Percentiles rank a stretch among this genome's conserved stretches.
Conservation (phyloP, 2,888 invertebrate genomes). For the Noctua comes region DNA sequence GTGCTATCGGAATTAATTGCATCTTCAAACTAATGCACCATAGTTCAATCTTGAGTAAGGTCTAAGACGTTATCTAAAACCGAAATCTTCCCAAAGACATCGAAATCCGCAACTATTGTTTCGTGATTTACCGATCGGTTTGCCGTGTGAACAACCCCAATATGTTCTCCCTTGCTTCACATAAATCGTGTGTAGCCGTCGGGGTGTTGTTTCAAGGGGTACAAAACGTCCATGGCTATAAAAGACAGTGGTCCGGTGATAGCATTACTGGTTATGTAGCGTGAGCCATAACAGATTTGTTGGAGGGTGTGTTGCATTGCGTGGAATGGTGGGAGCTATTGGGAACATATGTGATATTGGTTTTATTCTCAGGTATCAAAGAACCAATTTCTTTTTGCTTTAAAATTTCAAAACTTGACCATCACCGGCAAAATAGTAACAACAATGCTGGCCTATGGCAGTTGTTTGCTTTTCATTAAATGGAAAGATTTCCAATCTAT, state of each 20-base stretch:
- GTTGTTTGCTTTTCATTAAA: not conserved
- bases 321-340: slow-evolving; percentile 31
- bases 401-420: too few species aligned
- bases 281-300: slow-evolving; percentile 75
- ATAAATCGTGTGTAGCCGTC: slow-evolving; percentile 74
- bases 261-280: slow-evolving; percentile 76
- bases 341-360: not conserved
- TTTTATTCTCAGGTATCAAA: not conserved
- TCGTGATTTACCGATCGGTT: slow-evolving; percentile 60
- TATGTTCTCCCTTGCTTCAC: slow-evolving; percentile 65
- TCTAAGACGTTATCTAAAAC: slow-evolving; percentile 16
- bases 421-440: not conserved
- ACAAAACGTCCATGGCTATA: slow-evolving; percentile 64
- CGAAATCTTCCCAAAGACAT: slow-evolving; percentile 22
- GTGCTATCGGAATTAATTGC: not conserved
- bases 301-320: slow-evolving; percentile 58
- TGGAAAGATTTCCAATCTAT: not conserved
- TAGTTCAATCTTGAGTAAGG: slow-evolving; percentile 10
- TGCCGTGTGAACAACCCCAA: slow-evolving; percentile 58
- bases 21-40: not conserved
- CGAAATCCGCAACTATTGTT: slow-evolving; percentile 37
- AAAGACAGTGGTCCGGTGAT: slow-evolving; percentile 78
- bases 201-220: slow-evolving; percentile 73
- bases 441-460: not conserved
- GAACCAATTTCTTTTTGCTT: not conserved